Conservation (phyloP, 2,888 invertebrate species). For the Tricholauxania praeusta region DNA sequence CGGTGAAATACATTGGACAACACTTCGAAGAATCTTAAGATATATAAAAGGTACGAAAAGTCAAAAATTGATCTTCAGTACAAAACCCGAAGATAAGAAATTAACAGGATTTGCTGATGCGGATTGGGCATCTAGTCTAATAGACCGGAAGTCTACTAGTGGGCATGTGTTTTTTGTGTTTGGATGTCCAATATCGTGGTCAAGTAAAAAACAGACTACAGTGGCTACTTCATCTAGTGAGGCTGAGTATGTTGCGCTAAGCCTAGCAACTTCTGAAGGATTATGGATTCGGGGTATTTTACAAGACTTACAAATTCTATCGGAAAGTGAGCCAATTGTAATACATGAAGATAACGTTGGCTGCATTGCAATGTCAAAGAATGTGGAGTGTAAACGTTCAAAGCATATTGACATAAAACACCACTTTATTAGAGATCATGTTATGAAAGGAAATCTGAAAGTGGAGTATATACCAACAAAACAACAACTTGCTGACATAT, state of each 20-base stretch:
- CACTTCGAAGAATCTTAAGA: neutral
- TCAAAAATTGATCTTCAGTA: neutral
- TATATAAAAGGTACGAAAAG: neutral
- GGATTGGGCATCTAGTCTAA: no score
- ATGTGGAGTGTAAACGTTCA: no score
- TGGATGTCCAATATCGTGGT: conserved; percentile 3
- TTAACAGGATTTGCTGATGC: no score
- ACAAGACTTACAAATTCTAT: no score
- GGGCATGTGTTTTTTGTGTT: neutral
- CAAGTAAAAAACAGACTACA: conserved; percentile 6
- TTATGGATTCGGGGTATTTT: no score
- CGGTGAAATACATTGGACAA: neutral
- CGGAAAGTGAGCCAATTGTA: no score
- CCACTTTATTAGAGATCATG: neutral
- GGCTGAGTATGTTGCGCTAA: neutral
- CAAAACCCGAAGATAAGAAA: no score
- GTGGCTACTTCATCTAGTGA: conserved; percentile 8
- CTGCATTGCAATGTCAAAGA: no score
- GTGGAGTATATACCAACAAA: no score
- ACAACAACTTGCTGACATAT: no score
- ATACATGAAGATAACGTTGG: no score
- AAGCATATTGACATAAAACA: no score
- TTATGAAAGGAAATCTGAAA: neutral
- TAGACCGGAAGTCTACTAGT: neutral
- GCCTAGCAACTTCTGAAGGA: neutral